Percentiles rank a stretch among this genome's conserved stretches.
Conservation (phyloP, 2,797 vertebrate genomes). For the Perodicticus potto region DNA sequence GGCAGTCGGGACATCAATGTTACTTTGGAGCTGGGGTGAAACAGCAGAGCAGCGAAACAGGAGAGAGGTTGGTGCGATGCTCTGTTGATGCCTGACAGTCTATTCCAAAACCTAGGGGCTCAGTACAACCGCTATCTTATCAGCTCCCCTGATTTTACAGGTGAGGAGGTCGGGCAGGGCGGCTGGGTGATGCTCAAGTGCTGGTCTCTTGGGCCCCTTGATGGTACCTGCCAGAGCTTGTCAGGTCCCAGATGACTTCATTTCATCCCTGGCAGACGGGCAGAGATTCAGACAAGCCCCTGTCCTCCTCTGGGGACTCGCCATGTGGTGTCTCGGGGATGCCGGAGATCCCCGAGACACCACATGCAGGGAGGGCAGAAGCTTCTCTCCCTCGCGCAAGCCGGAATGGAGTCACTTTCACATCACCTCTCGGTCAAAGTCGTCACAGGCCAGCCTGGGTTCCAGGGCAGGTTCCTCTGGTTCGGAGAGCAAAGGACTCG, state of each 20-base stretch:
- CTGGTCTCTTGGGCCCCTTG: fast-evolving
- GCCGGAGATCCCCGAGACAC: too few species aligned
- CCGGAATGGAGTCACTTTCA: not conserved
- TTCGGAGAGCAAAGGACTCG: not conserved
- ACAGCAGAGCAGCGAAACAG: not conserved
- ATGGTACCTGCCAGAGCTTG: not conserved
- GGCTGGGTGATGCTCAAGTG: not conserved
- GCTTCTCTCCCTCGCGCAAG: not conserved
- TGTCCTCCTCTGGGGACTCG: not conserved
- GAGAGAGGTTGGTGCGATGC: not conserved
- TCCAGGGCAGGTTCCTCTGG: not conserved
- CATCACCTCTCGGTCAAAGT: not conserved
- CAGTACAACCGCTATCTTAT: not conserved
- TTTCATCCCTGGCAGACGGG: not conserved
- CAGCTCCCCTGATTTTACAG: not conserved
- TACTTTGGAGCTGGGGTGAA: not conserved
- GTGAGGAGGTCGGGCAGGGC: not conserved
- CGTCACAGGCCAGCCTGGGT: fast-evolving
- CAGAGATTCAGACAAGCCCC: not conserved
- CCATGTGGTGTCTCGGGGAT: too few species aligned
- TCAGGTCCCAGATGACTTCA: not conserved
- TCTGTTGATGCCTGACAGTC: not conserved
- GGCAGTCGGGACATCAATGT: not conserved
- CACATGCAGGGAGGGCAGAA: not conserved
- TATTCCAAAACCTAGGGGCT: not conserved